Evolutionary conservation across 2,888 invertebrate species (phyloP), one percentile per base, ranked within the genome.

Genomic region (Clusia tigrina): DNA sequence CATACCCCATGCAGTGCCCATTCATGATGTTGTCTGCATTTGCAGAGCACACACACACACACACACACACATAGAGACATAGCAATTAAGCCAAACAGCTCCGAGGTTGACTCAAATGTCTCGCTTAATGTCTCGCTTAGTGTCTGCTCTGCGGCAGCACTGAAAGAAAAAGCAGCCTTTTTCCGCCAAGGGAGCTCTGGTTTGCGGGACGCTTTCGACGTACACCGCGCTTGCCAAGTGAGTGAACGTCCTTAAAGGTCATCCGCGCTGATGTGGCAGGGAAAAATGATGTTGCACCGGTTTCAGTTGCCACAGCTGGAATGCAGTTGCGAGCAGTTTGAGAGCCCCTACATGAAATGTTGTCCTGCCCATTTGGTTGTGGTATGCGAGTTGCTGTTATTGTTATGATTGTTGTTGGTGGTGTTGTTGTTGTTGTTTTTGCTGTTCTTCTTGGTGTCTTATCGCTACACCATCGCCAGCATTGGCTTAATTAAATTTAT

Each of bases 221-320:
- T 32, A 32, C 12, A 12, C 12, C 22, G 9, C 3, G 12, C 46
- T 54, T 58, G 18, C 17, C 37, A 38, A 42, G 62, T 68, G 66
- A 51, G 17, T 64, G 67, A 74, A 76, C 75, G 78, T 75, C 75
- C 75, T 75, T 75, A 74, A 75, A 75, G 75, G 75, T 75, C 75
- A 72, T 66, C 59, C 62, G 66, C 67, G 67, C 60, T 64, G 58
- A 59, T 48, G 57, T 12, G 25, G 26, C 25, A 23, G 23, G 38
- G 3, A 53, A 56, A 42, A 17, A 22, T 20, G 26, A 32, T 32
- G 32, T 32, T 32, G 54, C 69, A 71, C 69, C 69, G 69, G 69
- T 69, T 71, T 69, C 24, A 20, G n/a, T 53, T 12, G 2, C 56
- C 9, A 25, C 48, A 51, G 58, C 48, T 9, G 12, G 32, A 32